A percentile compares a stretch with the other conserved stretches of the same genome.
These are phyloP conservation scores for Monarcha castaneiventris DNA, from an alignment of 2,113 vertebrate species.

Conservation along the genomic window DNA sequence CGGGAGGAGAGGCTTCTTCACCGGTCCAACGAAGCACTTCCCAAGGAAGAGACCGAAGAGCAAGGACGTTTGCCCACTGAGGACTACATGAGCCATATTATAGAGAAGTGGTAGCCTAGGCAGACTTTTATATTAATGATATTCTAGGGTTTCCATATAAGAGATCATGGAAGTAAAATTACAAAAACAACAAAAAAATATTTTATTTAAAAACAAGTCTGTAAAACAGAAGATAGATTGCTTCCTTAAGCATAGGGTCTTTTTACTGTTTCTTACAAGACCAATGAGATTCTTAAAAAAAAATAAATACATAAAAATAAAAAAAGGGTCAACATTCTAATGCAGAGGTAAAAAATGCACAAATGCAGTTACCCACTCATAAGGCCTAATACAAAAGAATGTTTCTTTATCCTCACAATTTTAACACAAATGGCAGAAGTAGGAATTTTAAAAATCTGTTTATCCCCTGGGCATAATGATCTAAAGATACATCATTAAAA, in stretches of 20 bases:
- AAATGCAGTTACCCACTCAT: background rate
- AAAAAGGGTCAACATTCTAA: constrained; percentile 9
- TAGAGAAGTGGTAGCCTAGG: constrained; percentile 93
- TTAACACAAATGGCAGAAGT: background rate
- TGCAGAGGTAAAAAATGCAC: constrained; percentile 26
- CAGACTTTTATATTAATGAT: constrained; percentile 67
- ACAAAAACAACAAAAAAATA: background rate
- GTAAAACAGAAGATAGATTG: constrained; percentile 37
- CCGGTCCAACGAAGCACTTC: constrained; percentile 78
- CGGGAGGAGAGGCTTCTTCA: constrained; percentile 84
- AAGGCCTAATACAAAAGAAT: background rate
- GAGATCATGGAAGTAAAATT: constrained; percentile 40
- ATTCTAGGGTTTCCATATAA: constrained; percentile 46
- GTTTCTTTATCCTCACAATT: constrained; percentile 41
- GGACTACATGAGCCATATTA: constrained; percentile 99
- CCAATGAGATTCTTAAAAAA: constrained; percentile 50
- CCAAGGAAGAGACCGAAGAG: constrained; percentile 80
- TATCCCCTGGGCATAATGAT: background rate
- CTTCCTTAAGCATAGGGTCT: constrained; percentile 38
- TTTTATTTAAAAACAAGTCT: constrained; percentile 45
- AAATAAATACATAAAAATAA: constrained; percentile 45
- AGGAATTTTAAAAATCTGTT: background rate
- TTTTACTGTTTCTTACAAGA: constrained; percentile 67
- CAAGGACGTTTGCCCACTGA: constrained; percentile 89
- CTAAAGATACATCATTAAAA: background rate